Evolutionary conservation across 2,797 vertebrate genomes (phyloP).

Genomic region (Schizothorax lantsangensis): DNA sequence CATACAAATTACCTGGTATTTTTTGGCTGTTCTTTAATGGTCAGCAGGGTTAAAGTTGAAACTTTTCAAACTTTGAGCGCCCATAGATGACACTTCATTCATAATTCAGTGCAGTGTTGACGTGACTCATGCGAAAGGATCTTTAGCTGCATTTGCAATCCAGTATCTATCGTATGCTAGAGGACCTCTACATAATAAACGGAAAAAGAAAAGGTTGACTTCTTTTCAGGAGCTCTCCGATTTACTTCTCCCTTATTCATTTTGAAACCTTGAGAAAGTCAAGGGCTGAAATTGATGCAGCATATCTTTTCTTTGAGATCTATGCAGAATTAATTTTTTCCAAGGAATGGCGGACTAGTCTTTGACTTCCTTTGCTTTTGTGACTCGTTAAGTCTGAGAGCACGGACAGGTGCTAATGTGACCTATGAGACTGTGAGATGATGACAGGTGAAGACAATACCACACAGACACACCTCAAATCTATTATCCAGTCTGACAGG

Average conservation of each 20-base stretch:
- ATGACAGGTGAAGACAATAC: constrained; percentile 64
- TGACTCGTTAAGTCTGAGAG: constrained; percentile 24
- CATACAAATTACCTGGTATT: background rate
- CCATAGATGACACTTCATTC: background rate
- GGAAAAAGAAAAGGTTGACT: constrained; percentile 46
- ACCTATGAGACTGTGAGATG: constrained; percentile 61
- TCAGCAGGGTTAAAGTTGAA: background rate
- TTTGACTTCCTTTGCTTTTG: constrained; percentile 37
- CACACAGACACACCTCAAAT: constrained; percentile 49
- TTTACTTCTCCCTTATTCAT: constrained; percentile 33
- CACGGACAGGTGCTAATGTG: constrained; percentile 66
- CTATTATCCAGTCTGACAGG: constrained; percentile 61
- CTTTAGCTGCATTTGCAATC: background rate
- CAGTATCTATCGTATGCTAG: constrained; percentile 8
- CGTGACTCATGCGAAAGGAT: background rate
- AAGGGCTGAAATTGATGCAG: constrained; percentile 31
- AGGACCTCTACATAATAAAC: constrained; percentile 24
- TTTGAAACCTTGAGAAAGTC: constrained; percentile 16
- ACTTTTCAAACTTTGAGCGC: background rate
- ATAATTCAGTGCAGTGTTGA: background rate
- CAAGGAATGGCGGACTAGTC: constrained; percentile 30
- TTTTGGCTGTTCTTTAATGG: background rate
- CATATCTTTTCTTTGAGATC: constrained; percentile 38
- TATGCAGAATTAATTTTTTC: constrained; percentile 28
- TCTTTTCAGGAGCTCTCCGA: constrained; percentile 16